Evolutionary conservation across 2,888 invertebrate genomes (phyloP), one percentile per base, ranked within the genome.

Genomic region (Cheilosia pagana): DNA sequence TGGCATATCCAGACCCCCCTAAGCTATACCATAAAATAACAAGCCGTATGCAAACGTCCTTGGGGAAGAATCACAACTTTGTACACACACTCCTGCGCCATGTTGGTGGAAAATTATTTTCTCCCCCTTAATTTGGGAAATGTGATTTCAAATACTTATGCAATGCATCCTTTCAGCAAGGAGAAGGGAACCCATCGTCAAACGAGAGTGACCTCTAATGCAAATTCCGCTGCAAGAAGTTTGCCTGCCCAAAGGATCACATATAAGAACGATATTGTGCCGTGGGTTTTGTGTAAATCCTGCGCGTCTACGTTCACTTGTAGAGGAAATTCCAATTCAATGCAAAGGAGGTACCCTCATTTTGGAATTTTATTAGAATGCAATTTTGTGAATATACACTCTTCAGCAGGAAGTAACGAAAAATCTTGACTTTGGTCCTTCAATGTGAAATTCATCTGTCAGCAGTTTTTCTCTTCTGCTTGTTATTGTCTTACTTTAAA

Each of bases 141-240:
- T 65, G 16, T 28, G 19, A 67, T 52, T 53, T 14, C 25, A 53
- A 48, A 48, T 21, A 21, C 31, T 63, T 45, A 63, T 45, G 65
- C 23, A 35, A 21, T 53, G 16, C 8, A 19, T 67, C 67, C 67
- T 67, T 53, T 28, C 14, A 39, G 67, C 53, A 67, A 53, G 53
- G 53, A 39, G 67, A 43, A 67, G 43, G 53, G 53, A 67, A 67
- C 55, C 41, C 53, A 53, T 53, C 53, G 52, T 53, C 67, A 53
- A 53, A 53, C 67, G 39, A 8, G 19, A 39, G 35, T 53, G 53
- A 43, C 67, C 67, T 41, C 41, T 43, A 16, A 67, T 53, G 52
- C 39, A 52, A 52, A 65, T 65, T 39, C 6, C 41, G 25, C 3
- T 35, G 50, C 52, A 65, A 52, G 28, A 19, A 39, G 41, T 16